Evolutionary conservation across 2,113 vertebrate genomes (phyloP).

Genomic region (Pteruthius melanotis): DNA sequence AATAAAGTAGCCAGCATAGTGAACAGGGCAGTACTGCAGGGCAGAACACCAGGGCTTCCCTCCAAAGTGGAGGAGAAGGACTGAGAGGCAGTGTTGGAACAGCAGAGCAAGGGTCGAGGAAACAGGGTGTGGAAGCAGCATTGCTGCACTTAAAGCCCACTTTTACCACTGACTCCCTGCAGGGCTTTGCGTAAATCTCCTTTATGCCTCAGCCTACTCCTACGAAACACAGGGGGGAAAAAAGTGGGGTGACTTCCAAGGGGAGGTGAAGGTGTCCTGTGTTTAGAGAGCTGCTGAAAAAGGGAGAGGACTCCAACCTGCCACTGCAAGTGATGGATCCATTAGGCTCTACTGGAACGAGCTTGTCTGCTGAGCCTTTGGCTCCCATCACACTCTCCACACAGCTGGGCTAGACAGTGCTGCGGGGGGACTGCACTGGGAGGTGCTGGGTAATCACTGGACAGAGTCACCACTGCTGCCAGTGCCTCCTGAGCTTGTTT

Average conservation of each 20-base stretch:
- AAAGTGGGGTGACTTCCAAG: not conserved
- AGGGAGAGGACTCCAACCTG: not conserved
- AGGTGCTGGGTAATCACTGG: not conserved
- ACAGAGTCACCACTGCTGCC: not conserved
- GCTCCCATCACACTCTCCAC: not conserved
- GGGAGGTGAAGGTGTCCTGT: not conserved
- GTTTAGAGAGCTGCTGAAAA: not conserved
- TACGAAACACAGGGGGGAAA: not conserved
- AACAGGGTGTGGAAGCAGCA: not conserved
- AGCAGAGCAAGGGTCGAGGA: not conserved
- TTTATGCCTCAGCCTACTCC: not conserved
- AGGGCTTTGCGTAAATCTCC: not conserved
- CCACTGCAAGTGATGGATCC: not conserved
- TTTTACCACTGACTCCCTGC: not conserved
- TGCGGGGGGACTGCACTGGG: not conserved
- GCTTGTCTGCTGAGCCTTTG: accelerated
- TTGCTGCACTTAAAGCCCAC: not conserved
- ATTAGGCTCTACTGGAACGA: not conserved
- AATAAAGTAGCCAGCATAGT: not conserved
- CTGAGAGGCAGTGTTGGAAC: not conserved
- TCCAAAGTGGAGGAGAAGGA: not conserved
- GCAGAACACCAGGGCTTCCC: not conserved
- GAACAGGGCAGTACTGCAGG: not conserved
- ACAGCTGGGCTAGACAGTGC: not conserved
- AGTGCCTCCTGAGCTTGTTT: not conserved